Evolutionary conservation across 2,888 invertebrate species (phyloP), one percentile per base, ranked within the genome.

Genomic region (Chymomyza fuscimana): DNA sequence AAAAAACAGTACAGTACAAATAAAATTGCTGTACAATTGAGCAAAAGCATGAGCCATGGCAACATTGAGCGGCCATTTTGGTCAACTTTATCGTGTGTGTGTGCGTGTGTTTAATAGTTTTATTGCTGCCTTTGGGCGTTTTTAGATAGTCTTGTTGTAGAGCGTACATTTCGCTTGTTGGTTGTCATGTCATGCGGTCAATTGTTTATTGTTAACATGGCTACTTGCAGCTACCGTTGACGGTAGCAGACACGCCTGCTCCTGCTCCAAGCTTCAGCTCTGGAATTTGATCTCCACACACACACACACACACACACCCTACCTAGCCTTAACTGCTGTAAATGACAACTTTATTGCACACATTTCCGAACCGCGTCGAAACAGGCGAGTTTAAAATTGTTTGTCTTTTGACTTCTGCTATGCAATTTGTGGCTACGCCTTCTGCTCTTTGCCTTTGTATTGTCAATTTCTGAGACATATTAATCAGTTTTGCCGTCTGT

Each of bases 181-280:
- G 64, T 65, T 85, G 82, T 78, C 86, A 77, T 85, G 82, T 86
- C 73, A 60, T 77, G 76, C 71, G 88, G 86, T 87, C 84, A 80
- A 86, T 83, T 81, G 79, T 87, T 81, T 81, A 86, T 86, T 77
- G 88, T 76, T 79, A 75, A 82, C 86, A 86, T 71, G 76, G 58
- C 40, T 67, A 67, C 58, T 65, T 22, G 62, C 66, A 59, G 5
- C 32, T 58, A 19, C 22, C 58, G 22, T 7, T 15, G 22, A 19
- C 58, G 19, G 58, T 25, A 9, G 10, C 60, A 16, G 22, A n/a
- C n/a, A 46, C 40, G n/a, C 29, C n/a, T 15, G 5, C 60, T 36
- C 40, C 40, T 1, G 5, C 32, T 1, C 25, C 46, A 7, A 1
- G 32, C 32, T 7, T 7, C 32, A 32, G 1, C 32, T 32, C 32